A percentile compares a stretch with the other conserved stretches of the same genome.
Evolutionary conservation across 2,113 vertebrate genomes (phyloP).

Genomic region (Dermatemys mawii): DNA sequence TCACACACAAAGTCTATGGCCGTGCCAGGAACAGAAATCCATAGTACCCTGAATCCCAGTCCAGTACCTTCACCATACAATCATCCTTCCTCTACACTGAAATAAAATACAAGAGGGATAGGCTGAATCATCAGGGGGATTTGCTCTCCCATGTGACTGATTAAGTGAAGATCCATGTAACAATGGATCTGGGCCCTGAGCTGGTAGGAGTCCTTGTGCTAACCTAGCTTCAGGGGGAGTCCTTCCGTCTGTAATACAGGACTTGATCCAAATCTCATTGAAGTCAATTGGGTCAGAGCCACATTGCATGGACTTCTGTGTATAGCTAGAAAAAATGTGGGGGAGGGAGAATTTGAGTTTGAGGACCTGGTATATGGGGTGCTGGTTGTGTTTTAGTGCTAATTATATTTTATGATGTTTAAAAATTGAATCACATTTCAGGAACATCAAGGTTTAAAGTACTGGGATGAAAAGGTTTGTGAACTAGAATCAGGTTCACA

Average conservation of each 20-base stretch:
- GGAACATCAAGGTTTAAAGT: background rate
- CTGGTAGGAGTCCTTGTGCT: background rate
- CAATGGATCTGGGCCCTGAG: background rate
- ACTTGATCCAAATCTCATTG: background rate
- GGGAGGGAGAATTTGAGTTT: background rate
- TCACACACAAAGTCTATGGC: background rate
- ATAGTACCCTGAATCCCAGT: background rate
- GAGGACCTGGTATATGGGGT: background rate
- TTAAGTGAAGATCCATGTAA: background rate
- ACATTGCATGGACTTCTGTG: background rate
- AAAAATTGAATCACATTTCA: background rate
- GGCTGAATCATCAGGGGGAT: no score
- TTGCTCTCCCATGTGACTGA: background rate
- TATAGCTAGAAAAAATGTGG: background rate
- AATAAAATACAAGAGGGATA: background rate
- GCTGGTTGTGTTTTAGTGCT: background rate
- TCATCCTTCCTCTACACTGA: background rate
- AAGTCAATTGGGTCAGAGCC: background rate
- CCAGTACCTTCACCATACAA: background rate
- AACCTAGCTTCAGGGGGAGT: background rate
- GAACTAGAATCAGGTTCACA: background rate
- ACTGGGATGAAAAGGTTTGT: background rate
- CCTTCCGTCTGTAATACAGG: background rate
- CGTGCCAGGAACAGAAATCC: background rate
- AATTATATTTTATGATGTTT: background rate